Conservation (phyloP, 2,888 invertebrate species). For the Sphaerolaimus hirsutus region DNA sequence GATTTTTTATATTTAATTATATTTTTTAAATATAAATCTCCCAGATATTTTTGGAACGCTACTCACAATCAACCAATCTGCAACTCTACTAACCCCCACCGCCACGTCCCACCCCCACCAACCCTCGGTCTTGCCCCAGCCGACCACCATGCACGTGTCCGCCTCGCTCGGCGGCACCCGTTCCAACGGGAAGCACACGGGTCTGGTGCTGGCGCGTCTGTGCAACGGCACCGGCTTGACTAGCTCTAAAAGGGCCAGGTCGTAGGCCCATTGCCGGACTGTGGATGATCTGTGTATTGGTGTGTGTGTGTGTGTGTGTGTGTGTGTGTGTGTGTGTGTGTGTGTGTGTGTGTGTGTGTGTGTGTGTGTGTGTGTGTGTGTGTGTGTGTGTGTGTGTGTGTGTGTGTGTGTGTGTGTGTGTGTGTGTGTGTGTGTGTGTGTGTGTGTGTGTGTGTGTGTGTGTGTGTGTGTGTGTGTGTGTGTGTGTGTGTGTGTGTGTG, state of each 20-base stretch:
- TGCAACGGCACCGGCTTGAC: neutral
- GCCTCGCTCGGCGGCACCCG: neutral
- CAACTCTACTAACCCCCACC: too few species aligned
- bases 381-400: neutral
- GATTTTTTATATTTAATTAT: too few species aligned
- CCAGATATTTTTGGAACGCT: too few species aligned
- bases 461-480: too few species aligned
- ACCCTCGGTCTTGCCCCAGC: slow-evolving; percentile 1
- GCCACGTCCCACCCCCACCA: too few species aligned
- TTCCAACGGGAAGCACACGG: neutral
- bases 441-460: too few species aligned
- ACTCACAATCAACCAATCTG: too few species aligned
- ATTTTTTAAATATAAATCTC: too few species aligned
- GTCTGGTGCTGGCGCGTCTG: neutral
- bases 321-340: slow-evolving; percentile 1
- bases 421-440: too few species aligned
- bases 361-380: neutral
- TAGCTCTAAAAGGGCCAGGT: neutral
- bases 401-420: too few species aligned
- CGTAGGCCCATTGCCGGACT: neutral
- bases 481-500: too few species aligned
- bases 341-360: neutral
- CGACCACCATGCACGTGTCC: neutral
- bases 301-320: too few species aligned
- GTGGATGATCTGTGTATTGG: neutral